Base-by-base conservation (phyloP, 2,113 vertebrate species). In the Engraulis encrasicolus region DNA sequence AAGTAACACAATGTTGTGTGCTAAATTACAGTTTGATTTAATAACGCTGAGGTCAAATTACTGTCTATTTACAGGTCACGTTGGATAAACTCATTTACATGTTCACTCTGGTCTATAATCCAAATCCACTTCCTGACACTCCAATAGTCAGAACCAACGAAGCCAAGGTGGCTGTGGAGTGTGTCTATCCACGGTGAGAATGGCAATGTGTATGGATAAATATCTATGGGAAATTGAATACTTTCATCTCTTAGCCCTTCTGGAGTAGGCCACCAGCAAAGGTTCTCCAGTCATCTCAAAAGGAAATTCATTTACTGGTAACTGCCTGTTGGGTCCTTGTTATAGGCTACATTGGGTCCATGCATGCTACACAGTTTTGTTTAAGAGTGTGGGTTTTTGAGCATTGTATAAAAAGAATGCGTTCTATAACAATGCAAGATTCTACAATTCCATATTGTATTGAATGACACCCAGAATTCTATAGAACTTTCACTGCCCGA, bases 111-210 rank as follows among this genome's bases (percentile, higher is more conserved):
- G n/a, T 36, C 6, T 94, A 94, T 37, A 61, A 77, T 0, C 91
- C 94, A 0, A 86, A 84, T 1, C 84, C 91, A 31, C 82, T 89
- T 0, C 36, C 45, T 23, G 80, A 18, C 80, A 89, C 86, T 37
- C 66, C 86, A 9, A 89, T 95, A 49, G 34, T 92, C 0, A 93
- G 88, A 86, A 93, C 89, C 19, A 90, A 87, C 81, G 82, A 85
- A 0, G 88, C 84, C 0, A 38, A 85, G 48, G 90, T 91, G 88
- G 9, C 34, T 14, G 84, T 94, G 38, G 80, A 92, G 58, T 94
- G 94, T 83, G 87, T 82, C 79, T 95, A 93, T 79, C 83, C 19
- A 61, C 93, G 93, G 92, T 95, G 85, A 89, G 49, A 3, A 15
- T 58, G 20, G n/a, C 54, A 7, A 20, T 58, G 54, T n/a, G 6